Percentiles rank a stretch among this genome's conserved stretches.
phyloP scores from a whole-genome alignment of 2,113 vertebrate genomes.

The Semnornis frantzii region DNA sequence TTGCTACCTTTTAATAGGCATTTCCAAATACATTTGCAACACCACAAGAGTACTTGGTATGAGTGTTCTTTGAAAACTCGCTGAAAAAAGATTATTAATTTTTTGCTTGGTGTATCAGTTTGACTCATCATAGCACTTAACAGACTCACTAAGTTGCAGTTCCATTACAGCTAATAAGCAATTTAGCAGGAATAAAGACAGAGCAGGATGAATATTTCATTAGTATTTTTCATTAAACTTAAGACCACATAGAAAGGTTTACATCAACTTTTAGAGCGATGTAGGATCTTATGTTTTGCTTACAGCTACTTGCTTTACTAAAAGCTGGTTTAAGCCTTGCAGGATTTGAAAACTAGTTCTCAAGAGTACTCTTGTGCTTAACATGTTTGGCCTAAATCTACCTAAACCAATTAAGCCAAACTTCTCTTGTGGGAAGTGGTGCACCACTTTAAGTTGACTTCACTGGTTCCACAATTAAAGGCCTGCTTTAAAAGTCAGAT shows the following conservation, averaged over 20 bases:
- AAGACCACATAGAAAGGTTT: background rate
- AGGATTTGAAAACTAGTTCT: background rate
- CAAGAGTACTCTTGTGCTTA: background rate
- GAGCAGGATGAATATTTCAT: background rate
- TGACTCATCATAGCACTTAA: background rate
- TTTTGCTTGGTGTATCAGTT: background rate
- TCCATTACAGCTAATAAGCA: background rate
- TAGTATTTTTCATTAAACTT: background rate
- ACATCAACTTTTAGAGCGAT: background rate
- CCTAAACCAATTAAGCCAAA: background rate
- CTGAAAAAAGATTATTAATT: background rate
- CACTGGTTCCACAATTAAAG: background rate
- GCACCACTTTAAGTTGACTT: background rate
- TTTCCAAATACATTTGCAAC: background rate
- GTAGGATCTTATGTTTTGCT: background rate
- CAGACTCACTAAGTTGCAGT: background rate
- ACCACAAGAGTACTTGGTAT: background rate
- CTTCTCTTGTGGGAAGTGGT: background rate
- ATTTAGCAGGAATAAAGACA: background rate
- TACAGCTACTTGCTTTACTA: background rate
- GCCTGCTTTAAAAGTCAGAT: background rate
- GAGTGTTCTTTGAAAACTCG: background rate
- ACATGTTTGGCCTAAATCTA: background rate
- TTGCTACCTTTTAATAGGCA: background rate
- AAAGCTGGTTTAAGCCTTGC: background rate